Base-by-base conservation (phyloP, 2,797 vertebrate species). In the Pteropus rufus region DNA sequence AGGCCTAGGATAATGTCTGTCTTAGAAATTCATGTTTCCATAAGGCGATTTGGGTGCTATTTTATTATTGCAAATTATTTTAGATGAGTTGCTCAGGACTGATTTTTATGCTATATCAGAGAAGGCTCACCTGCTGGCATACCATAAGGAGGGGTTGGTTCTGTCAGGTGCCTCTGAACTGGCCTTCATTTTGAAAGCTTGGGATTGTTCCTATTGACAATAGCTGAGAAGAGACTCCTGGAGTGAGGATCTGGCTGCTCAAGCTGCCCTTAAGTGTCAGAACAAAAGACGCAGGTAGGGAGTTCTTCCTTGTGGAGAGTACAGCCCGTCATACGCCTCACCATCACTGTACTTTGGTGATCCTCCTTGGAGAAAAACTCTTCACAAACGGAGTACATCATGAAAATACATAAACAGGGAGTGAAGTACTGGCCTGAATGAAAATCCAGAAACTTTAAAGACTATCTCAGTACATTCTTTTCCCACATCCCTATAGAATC, bases 131-230 rank as follows among this genome's bases (percentile, higher is more conserved):
- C 21, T 85, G 58, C 19, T 44, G 24, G 86, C 10, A 39, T 24
- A 84, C 0, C 1, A 31, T 64, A 60, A 95, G 31, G 16, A 21
- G n/a, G 62, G 31, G 14, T 1, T 49, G 1, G 4, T 26, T 93
- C 41, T 67, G 29, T 79, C 39, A 58, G 29, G 23, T 41, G 31
- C n/a, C 81, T 64, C 54, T 18, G 29, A 24, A 39, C 11, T 87
- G 41, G 72, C 29, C 76, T 96, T 92, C 69, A 56, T 92, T 85
- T 89, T 82, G 56, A 93, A 92, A 79, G 21, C 44, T 83, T 34
- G 2, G 12, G 31, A 34, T 29, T 64, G 23, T 58, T 46, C n/a
- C 24, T 73, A 29, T 36, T 52, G 65, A 65, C 24, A 44, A 26
- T 44, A 82, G 29, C 46, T 87, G 26, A 80, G 70, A 64, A 88